Conservation (phyloP, 2,113 vertebrate species). For the Motacilla alba region DNA sequence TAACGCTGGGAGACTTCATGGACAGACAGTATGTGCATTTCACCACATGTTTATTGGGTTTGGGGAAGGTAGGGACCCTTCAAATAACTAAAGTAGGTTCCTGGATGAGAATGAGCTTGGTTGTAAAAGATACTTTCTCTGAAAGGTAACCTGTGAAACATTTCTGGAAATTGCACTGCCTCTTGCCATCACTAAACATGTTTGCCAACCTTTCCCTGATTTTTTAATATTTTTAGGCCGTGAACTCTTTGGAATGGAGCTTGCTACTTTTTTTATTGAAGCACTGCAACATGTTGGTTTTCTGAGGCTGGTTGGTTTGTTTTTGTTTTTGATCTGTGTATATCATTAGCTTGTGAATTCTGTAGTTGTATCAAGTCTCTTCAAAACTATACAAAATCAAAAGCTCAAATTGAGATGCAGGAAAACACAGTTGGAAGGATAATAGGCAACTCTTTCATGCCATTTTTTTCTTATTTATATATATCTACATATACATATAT, state of each 20-base stretch:
- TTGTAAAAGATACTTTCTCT: neutral
- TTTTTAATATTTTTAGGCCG: neutral
- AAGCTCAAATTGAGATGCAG: neutral
- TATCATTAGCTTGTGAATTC: neutral
- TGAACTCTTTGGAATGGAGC: neutral
- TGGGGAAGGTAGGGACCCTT: neutral
- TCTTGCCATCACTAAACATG: neutral
- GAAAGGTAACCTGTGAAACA: neutral
- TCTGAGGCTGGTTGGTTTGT: neutral
- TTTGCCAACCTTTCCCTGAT: neutral
- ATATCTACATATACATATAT: rapidly evolving
- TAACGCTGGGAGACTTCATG: neutral
- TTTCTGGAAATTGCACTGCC: neutral
- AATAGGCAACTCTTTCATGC: neutral
- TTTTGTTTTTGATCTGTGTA: neutral
- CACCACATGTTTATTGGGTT: neutral
- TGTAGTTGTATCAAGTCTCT: neutral
- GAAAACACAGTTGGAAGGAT: neutral
- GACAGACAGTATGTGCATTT: neutral
- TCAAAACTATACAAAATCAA: neutral
- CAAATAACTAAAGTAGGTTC: neutral
- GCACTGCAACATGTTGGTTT: neutral
- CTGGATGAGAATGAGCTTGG: neutral
- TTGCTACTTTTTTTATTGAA: neutral
- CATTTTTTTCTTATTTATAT: neutral